Evolutionary conservation across 30 jellyfish, hydroid and myxozoan genomes (phyloP), one percentile per base, ranked within the genome.

Genomic region (Aurelia aurita): DNA sequence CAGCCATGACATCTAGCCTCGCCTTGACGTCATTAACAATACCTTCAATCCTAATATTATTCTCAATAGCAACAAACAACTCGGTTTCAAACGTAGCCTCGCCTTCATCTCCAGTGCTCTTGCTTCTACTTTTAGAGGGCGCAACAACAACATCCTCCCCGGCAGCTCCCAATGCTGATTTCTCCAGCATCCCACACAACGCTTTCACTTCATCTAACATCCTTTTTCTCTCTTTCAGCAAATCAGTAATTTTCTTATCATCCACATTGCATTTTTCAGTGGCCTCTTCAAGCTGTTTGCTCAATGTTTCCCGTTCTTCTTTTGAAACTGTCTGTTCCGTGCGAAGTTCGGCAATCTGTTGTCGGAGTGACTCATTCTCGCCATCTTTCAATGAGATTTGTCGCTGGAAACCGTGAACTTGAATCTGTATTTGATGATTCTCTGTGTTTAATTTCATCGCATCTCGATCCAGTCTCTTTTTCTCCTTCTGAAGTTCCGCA

Each of bases 41-140:
- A 35, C 95, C 87, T 58, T 94, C 99, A 19, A 89, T 75, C 46
- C 88, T 61, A 55, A 94, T 84, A 25, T 87, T 85, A 47, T 89
- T 77, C 74, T 94, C 99, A 20, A 89, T 94, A 10, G 96, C 96
- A 27, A 77, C 87, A 65, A 94, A 94, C 22, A 94, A 72, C 84
- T 94, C 99, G 10, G 91, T 72, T 81, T 94, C 99, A 44, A 94
- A 78, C 14, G 95, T 80, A 18, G 77, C 83, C 26, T 89, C 90
- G 49, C 63, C 87, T 4, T 77, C 71, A 21, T 21, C 45, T n/a
- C 74, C 78, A 29, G 10, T 16, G 85, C 93, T 62, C 39, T 70
- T 83, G 25, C 72, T 63, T 26, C 75, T 71, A 22, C 21, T 80
- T 26, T 84, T 60, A 39, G 54, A 53, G 3, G 47, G 46, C 13